Evolutionary conservation across 1,140 invertebrate genomes (phyloP).

Genomic region (Drosophila mayri): DNA sequence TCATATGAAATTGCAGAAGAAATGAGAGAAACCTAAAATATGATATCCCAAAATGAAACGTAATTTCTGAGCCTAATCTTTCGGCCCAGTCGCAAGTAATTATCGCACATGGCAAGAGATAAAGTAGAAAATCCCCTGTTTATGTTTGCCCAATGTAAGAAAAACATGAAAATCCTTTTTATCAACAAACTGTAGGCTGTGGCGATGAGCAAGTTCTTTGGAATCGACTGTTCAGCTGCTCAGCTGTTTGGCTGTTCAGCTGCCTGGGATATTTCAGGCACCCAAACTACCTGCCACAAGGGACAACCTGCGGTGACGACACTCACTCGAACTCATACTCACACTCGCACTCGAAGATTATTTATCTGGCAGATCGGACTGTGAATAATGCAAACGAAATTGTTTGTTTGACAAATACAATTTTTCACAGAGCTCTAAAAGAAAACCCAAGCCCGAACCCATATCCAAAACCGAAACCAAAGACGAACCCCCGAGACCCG

Average conservation of each 20-base stretch:
- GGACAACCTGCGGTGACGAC: slow-evolving; percentile 34
- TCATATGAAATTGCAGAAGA: neutral
- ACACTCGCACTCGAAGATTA: slow-evolving; percentile 5
- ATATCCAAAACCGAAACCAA: slow-evolving; percentile 16
- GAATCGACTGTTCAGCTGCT: slow-evolving; percentile 22
- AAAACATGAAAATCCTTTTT: slow-evolving; percentile 71
- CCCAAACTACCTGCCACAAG: slow-evolving; percentile 43
- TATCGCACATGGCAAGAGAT: neutral
- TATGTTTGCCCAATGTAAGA: slow-evolving; percentile 47
- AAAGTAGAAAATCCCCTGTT: slow-evolving; percentile 7
- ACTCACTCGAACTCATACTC: slow-evolving; percentile 25
- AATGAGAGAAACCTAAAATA: neutral
- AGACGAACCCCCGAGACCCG: slow-evolving; percentile 1
- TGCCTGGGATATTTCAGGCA: slow-evolving; percentile 5
- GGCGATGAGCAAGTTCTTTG: slow-evolving; percentile 29
- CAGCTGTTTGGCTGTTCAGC: slow-evolving; percentile 30
- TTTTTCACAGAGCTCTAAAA: slow-evolving; percentile 48
- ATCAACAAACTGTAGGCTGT: slow-evolving; percentile 39
- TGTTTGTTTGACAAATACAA: slow-evolving; percentile 77
- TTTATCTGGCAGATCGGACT: slow-evolving; percentile 47
- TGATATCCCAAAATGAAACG: neutral
- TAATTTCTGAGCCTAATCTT: too few relatives aligned
- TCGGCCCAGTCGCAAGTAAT: neutral
- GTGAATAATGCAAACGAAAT: slow-evolving; percentile 60
- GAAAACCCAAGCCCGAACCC: slow-evolving; percentile 21